These are phyloP conservation scores for Harpagifer antarcticus DNA, from an alignment of 2,797 vertebrate species.

Conservation along the genomic window DNA sequence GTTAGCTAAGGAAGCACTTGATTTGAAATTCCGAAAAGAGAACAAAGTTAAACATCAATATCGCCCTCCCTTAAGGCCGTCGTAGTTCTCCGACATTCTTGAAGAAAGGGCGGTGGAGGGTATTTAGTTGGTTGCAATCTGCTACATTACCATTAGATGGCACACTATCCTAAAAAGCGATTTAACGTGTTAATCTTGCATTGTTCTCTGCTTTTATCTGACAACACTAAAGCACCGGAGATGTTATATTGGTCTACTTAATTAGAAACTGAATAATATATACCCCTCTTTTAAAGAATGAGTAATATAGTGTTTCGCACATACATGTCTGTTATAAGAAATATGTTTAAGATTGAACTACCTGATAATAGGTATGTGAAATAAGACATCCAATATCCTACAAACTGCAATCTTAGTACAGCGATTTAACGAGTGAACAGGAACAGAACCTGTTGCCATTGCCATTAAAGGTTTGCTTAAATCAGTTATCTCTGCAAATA, in stretches of 20 bases:
- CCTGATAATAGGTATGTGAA: background rate
- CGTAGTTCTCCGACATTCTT: too few relatives aligned
- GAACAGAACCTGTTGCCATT: background rate
- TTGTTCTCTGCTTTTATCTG: conserved; percentile 51
- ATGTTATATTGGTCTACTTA: conserved; percentile 34
- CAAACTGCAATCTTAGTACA: background rate
- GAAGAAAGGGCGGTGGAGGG: too few relatives aligned
- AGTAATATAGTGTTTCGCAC: conserved; percentile 5
- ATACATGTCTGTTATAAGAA: conserved; percentile 8
- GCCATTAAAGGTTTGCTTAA: background rate
- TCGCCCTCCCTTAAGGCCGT: too few relatives aligned
- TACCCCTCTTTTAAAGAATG: conserved; percentile 6
- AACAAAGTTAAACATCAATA: too few relatives aligned
- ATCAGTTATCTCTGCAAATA: background rate
- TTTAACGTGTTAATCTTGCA: conserved; percentile 12
- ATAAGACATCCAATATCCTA: too few relatives aligned
- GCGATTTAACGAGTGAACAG: background rate
- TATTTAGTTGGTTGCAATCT: too few relatives aligned
- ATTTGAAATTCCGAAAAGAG: too few relatives aligned
- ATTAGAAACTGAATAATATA: conserved; percentile 15
- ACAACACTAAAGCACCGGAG: conserved; percentile 47
- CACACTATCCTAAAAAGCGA: too few relatives aligned
- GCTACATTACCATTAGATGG: too few relatives aligned
- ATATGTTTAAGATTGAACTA: conserved; percentile 17
- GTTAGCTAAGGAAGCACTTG: too few relatives aligned